Percentiles rank a stretch among this genome's conserved stretches.
phyloP scores from a whole-genome alignment of 2,888 invertebrate species.

The Troides oblongomaculatus region DNA sequence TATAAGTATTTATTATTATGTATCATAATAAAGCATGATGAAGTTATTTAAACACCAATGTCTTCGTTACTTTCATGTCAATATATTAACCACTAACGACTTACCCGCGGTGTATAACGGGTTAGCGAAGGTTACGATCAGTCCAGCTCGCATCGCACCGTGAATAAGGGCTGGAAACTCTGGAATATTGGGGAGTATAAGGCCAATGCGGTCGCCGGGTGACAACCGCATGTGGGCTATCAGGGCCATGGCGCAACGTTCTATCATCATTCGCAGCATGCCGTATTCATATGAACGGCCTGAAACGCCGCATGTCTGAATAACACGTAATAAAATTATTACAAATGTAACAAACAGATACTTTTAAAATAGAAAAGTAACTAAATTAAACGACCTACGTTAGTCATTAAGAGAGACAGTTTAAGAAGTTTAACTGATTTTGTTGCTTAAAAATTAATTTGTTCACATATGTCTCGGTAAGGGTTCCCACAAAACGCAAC shows the following conservation, averaged over 20 bases:
- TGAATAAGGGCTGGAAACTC: constrained; percentile 84
- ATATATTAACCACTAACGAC: constrained; percentile 12
- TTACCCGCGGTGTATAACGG: constrained; percentile 84
- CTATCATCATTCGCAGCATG: constrained; percentile 79
- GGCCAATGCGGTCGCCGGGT: constrained; percentile 82
- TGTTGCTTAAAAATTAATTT: no score
- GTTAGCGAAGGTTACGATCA: constrained; percentile 84
- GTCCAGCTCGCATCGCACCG: constrained; percentile 83
- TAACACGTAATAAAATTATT: not conserved
- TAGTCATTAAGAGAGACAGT: no score
- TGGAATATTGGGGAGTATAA: constrained; percentile 85
- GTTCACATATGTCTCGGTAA: no score
- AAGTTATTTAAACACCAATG: no score
- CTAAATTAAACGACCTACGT: no score
- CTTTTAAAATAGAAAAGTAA: no score
- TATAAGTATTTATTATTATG: no score
- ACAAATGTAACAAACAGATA: not conserved
- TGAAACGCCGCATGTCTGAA: constrained; percentile 84
- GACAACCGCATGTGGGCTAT: constrained; percentile 77
- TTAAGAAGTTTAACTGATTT: no score
- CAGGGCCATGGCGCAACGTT: constrained; percentile 80
- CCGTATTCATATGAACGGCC: constrained; percentile 83
- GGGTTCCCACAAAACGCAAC: no score
- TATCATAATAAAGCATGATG: no score
- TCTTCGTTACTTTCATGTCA: not conserved